Base-by-base conservation (phyloP, 64 coral and sea anemone species). In the Astreopora myriophthalma region DNA sequence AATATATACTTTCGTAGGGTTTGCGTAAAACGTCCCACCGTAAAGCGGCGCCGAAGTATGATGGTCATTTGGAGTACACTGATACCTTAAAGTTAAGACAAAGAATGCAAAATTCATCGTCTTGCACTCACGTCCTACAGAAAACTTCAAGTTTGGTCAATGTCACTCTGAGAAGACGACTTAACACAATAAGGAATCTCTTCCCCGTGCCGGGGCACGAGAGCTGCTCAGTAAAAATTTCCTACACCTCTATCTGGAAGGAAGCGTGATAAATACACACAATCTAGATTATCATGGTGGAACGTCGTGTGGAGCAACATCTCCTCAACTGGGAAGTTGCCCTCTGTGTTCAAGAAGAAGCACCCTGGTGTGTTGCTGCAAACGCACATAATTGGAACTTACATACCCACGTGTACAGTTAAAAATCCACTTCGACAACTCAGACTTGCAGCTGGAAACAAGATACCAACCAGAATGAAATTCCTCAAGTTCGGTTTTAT, bases 381-480 rank as follows among this genome's bases (percentile, higher is more conserved):
- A 61, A 23, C 87, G 72, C 13, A 89, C 71, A 28, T 89, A 76
- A 63, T 89, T 49, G 37, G 87, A 89, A 44, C 87, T 89, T 33
- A 89, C 70, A 67, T 89, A 89, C 52, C 87, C 87, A 8, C 8
- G 30, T 9, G 70, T 89, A 63, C 87, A 89, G 72, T 89, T 79
- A 63, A 37, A 78, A 34, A 61, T n/a, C 87, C 72, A 89, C 52
- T 60, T 79, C 29, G 71, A 89, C 44, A 89, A 23, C 23, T 76
- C 87, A 39, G 40, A 48, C n/a, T 34, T 75, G 71, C 87, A 89
- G 26, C 34, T 89, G 30, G 87, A 89, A 11, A 74, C 87, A 34
- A 75, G 70, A 78, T 89, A 89, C 87, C 87, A 89, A 42, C 88
- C 88, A 81, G 38, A 80, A 42, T 71, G 16, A 49, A 80, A 90